phyloP scores from a whole-genome alignment of 2,797 vertebrate species.

The Arrhamphus sclerolepis region DNA sequence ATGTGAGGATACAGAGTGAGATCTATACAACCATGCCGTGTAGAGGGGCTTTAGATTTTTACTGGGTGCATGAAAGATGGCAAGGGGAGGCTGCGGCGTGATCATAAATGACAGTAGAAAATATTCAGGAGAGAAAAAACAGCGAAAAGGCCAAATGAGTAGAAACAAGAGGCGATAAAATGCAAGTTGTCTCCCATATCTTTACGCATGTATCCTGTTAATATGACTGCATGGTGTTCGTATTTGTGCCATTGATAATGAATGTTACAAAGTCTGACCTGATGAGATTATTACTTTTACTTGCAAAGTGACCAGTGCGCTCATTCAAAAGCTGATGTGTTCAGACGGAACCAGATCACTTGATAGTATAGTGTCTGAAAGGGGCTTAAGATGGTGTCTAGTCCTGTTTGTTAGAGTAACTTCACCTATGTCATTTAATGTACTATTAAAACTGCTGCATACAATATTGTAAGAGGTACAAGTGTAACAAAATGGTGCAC shows the following conservation, averaged over 20 bases:
- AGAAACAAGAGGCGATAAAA: no score
- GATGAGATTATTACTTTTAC: neutral
- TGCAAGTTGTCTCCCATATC: no score
- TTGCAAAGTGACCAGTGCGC: slow-evolving; percentile 5
- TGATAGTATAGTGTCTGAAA: neutral
- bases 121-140: no score
- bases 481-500: slow-evolving; percentile 60
- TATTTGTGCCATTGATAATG: neutral
- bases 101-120: no score
- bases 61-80: no score
- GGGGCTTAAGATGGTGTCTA: slow-evolving; percentile 24
- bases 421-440: slow-evolving; percentile 70
- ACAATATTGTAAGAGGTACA: slow-evolving; percentile 68
- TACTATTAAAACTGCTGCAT: slow-evolving; percentile 64
- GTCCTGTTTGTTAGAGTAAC: slow-evolving; percentile 52
- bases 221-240: neutral
- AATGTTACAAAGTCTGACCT: neutral
- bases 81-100: no score
- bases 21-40: no score
- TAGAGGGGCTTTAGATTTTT: no score
- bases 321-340: neutral
- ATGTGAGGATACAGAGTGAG: no score
- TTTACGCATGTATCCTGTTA: neutral
- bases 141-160: no score
- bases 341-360: neutral